Conservation (phyloP, 2,888 invertebrate genomes). For the Tribolium freemani region DNA sequence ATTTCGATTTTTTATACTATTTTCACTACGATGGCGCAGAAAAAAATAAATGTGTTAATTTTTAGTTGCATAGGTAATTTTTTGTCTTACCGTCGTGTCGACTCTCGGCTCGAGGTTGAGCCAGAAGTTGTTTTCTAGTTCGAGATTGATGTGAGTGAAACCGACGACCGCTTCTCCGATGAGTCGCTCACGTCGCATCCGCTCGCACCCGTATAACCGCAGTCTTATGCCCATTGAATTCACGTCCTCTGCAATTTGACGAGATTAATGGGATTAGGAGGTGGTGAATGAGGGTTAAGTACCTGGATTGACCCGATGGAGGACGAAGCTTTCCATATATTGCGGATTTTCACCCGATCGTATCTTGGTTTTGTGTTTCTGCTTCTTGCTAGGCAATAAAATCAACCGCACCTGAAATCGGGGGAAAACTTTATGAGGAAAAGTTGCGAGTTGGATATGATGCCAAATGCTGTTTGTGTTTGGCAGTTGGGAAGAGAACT, state of each 20-base stretch:
- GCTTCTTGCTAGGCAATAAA: conserved; percentile 91
- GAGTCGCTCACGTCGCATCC: conserved; percentile 92
- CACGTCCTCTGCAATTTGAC: conserved; percentile 84
- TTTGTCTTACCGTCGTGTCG: conserved; percentile 69
- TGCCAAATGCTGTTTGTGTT: not conserved
- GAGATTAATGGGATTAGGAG: not conserved
- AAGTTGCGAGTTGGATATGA: not conserved
- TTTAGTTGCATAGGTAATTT: no score
- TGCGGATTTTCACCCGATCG: conserved; percentile 92
- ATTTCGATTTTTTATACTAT: no score
- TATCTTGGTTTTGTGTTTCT: conserved; percentile 94
- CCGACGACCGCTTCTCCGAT: conserved; percentile 93
- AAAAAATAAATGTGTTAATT: no score
- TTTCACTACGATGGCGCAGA: no score
- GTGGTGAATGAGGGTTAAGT: conserved; percentile 43
- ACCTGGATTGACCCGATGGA: conserved; percentile 92
- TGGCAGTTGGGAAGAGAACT: not conserved
- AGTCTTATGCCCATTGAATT: conserved; percentile 92
- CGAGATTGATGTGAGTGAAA: conserved; percentile 90
- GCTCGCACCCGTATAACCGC: conserved; percentile 91
- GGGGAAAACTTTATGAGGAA: not conserved
- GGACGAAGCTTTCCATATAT: conserved; percentile 92
- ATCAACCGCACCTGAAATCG: conserved; percentile 84
- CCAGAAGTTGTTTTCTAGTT: conserved; percentile 92
- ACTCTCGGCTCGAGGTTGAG: conserved; percentile 84